phyloP scores from a whole-genome alignment of 2,797 vertebrate species.

The Alosa sapidissima region DNA sequence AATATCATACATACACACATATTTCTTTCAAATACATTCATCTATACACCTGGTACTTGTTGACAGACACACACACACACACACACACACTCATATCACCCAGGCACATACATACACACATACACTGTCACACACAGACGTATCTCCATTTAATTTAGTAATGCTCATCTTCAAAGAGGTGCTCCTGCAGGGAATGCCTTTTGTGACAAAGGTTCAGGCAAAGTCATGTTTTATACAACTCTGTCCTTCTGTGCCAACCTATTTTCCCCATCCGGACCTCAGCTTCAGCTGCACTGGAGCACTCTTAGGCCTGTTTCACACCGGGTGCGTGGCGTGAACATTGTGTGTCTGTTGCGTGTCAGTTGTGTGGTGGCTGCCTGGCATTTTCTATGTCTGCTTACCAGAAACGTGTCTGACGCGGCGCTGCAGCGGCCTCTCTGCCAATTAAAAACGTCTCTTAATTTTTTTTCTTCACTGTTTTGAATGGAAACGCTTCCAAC shows the following conservation, averaged over 20 bases:
- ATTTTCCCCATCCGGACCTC: neutral
- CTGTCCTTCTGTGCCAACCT: neutral
- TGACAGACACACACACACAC: neutral
- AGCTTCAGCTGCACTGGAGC: neutral
- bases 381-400: too few species aligned
- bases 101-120: neutral
- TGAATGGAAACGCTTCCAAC: too few species aligned
- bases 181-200: constrained; percentile 32
- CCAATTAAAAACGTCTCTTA: too few species aligned
- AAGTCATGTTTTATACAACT: constrained; percentile 18
- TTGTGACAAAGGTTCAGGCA: neutral
- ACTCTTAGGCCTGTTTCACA: too few species aligned
- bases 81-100: neutral
- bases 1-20: neutral
- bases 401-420: too few species aligned
- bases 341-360: too few species aligned
- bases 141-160: constrained; percentile 39
- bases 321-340: too few species aligned
- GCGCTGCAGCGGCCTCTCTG: too few species aligned
- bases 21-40: neutral
- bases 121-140: neutral
- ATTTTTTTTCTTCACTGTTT: too few species aligned
- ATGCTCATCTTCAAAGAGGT: constrained; percentile 42
- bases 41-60: too few species aligned
- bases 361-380: too few species aligned